Percentiles rank a stretch among this genome's conserved stretches.
phyloP scores from a whole-genome alignment of 2,888 invertebrate genomes.

The Ornithoptera priamus region DNA sequence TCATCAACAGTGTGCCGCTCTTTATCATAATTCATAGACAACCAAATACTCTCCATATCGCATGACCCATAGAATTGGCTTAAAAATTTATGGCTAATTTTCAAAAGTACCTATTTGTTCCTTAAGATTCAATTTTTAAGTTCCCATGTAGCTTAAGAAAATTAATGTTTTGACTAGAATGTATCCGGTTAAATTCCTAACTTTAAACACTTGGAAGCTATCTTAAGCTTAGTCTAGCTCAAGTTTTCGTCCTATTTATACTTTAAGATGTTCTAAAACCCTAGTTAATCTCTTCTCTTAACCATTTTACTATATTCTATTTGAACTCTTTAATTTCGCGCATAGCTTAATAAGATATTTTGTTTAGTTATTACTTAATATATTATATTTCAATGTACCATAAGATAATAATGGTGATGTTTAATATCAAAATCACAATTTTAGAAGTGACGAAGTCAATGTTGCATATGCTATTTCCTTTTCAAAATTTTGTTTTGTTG shows the following conservation, averaged over 20 bases:
- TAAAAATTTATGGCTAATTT: not conserved
- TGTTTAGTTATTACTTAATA: not conserved
- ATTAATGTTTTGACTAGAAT: constrained; percentile 6
- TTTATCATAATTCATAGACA: too few species aligned
- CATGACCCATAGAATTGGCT: too few species aligned
- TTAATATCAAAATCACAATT: not conserved
- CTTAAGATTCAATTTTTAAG: not conserved
- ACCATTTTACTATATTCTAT: constrained; percentile 2
- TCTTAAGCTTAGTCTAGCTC: constrained; percentile 16
- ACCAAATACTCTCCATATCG: too few species aligned
- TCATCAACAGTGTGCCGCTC: too few species aligned
- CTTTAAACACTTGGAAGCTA: constrained; percentile 17
- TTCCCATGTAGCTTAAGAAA: not conserved
- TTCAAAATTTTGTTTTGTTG: not conserved
- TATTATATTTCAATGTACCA: not conserved
- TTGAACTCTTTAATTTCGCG: not conserved
- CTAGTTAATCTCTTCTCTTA: constrained; percentile 14
- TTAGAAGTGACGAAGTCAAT: not conserved
- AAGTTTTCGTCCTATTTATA: constrained; percentile 23
- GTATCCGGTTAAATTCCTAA: constrained; percentile 13
- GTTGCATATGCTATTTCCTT: not conserved
- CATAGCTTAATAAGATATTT: not conserved
- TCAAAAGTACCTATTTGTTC: not conserved
- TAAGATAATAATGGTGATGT: not conserved
- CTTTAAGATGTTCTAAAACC: constrained; percentile 15